A percentile compares a stretch with the other conserved stretches of the same genome.
Conservation (phyloP, 2,797 vertebrate genomes). For the Artibeus jamaicensis region DNA sequence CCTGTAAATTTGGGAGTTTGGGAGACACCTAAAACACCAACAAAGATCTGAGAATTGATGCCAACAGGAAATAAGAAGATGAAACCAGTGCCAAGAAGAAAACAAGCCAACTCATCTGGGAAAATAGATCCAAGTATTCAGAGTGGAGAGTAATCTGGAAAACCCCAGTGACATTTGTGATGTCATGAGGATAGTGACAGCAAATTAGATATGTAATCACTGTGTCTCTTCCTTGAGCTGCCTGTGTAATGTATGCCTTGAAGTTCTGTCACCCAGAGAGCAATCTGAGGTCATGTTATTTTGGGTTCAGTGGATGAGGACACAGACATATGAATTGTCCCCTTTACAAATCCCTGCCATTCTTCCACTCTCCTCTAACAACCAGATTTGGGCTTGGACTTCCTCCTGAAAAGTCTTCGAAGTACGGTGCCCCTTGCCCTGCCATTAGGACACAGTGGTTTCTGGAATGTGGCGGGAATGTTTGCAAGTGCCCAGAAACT, state of each 20-base stretch:
- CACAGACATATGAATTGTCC: not conserved
- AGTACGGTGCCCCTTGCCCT: too few species aligned
- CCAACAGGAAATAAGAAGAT: not conserved
- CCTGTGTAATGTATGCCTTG: not conserved
- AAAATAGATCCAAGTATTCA: not conserved
- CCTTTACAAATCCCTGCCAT: not conserved
- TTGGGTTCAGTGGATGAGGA: not conserved
- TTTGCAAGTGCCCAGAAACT: not conserved
- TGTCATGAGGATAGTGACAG: conserved; percentile 35
- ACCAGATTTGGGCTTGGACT: not conserved
- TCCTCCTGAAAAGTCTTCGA: not conserved
- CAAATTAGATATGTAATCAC: conserved; percentile 50
- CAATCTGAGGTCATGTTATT: not conserved
- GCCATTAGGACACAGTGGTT: not conserved
- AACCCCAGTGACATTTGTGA: conserved; percentile 29
- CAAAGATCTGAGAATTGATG: not conserved
- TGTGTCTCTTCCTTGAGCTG: not conserved
- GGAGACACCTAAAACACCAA: not conserved
- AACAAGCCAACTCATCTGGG: not conserved
- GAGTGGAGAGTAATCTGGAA: not conserved
- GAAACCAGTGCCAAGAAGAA: not conserved
- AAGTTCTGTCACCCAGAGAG: not conserved
- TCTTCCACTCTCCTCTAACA: not conserved
- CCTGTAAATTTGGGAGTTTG: not conserved
- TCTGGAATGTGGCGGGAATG: not conserved